These are phyloP conservation scores for Oenanthe melanoleuca DNA, from an alignment of 2,113 vertebrate species.

Conservation along the genomic window DNA sequence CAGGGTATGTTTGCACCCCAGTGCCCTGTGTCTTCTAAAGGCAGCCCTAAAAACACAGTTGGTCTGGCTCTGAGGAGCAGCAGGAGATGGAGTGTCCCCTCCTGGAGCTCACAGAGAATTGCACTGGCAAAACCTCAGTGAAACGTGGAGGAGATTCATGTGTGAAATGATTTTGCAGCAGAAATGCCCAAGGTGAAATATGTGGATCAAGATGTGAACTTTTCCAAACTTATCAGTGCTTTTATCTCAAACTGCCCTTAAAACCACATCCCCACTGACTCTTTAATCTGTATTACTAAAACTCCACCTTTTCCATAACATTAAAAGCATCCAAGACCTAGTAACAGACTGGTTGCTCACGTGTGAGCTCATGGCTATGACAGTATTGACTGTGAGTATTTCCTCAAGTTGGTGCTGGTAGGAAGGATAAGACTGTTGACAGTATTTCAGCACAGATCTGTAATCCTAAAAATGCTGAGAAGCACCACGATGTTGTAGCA, in stretches of 20 bases:
- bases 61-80: not conserved
- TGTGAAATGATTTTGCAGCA: not conserved
- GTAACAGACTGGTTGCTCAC: not conserved
- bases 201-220: not conserved
- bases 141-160: not conserved
- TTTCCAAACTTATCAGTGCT: not conserved
- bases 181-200: not conserved
- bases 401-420: not conserved
- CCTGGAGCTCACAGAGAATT: not conserved
- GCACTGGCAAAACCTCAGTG: not conserved
- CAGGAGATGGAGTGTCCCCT: conserved; percentile 26
- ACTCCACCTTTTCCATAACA: not conserved
- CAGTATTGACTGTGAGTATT: not conserved
- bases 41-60: not conserved
- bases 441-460: not conserved
- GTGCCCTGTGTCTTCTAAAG: not conserved
- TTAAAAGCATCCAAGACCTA: not conserved
- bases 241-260: not conserved
- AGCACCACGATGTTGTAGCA: not conserved
- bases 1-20: accelerated
- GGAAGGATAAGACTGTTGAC: not conserved
- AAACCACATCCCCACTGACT: not conserved
- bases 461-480: not conserved
- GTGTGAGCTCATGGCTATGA: not conserved
- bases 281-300: not conserved